Base-by-base conservation (phyloP, 2,888 invertebrate species). In the Tribolium freemani region DNA sequence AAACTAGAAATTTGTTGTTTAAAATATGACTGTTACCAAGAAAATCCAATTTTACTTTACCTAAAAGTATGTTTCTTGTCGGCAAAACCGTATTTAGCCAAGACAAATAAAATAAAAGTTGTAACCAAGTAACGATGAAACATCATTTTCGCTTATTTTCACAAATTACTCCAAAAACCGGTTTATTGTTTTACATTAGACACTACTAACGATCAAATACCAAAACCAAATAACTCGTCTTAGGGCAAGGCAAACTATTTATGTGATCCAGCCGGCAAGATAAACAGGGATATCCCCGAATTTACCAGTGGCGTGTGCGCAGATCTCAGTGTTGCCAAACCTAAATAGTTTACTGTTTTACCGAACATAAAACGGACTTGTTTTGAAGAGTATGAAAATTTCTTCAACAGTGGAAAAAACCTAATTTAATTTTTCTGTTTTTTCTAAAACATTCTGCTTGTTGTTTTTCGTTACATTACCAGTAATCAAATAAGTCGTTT, bases 41-140 rank as follows among this genome's bases (percentile, higher is more conserved):
- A 6, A 5, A 58, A 58, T 30, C 10, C 6, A 48, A 26, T 31
- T 16, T 6, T 48, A 11, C 5, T 21, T 45, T 45, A 66, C 66
- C 45, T 66, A 6, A 66, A n/a, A 9, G 54, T 66, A 21, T 66
- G 13, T 9, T 54, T 54, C n/a, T 66, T 51, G 5, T 63, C 10
- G 9, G n/a, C 20, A 38, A 45, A 20, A 9, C 8, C 48, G 46
- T 20, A 26, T 6, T 11, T 38, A 8, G 5, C 13, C n/a, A 61
- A 10, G 3, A 31, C 50, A 13, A 51, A 16, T 13, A 63, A 51
- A 51, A 60, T 6, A 60, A 46, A 5, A n/a, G 44, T 46, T 3
- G 46, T 46, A 5, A 45, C 46, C 20, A 45, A 56, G 10, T 31
- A 10, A 5, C 56, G 13, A 16, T 16, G 16, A 9, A 10, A 30